These are phyloP conservation scores for Chionomys nivalis DNA, from an alignment of 2,113 vertebrate species.

Conservation along the genomic window DNA sequence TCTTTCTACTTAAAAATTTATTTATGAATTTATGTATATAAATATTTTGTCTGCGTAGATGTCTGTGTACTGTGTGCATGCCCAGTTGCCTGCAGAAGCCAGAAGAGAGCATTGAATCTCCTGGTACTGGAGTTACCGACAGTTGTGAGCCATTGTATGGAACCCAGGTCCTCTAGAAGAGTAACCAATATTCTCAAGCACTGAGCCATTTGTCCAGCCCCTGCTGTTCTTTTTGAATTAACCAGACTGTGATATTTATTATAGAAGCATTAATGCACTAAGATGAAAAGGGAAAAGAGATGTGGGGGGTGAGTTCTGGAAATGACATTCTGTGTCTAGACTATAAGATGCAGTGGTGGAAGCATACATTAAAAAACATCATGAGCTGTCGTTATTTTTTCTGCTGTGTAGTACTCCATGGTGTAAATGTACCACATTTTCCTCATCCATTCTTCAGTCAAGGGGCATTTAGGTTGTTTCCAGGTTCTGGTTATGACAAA, in stretches of 20 bases:
- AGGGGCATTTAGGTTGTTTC: too few relatives aligned
- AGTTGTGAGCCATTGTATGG: neutral
- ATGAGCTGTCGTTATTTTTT: too few relatives aligned
- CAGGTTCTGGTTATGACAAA: too few relatives aligned
- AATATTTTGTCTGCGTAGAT: neutral
- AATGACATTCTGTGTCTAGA: neutral
- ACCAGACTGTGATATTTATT: neutral
- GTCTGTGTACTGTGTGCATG: neutral
- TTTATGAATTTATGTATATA: neutral
- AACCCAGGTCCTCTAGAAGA: neutral
- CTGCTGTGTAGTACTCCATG: too few relatives aligned
- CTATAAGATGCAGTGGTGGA: accelerated
- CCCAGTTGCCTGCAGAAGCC: neutral
- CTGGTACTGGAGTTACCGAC: neutral
- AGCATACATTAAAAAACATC: accelerated
- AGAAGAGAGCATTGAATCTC: neutral
- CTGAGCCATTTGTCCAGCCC: neutral
- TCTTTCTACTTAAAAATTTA: neutral
- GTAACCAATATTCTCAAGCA: neutral
- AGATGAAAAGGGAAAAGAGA: neutral
- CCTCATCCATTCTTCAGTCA: too few relatives aligned
- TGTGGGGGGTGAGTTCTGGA: neutral
- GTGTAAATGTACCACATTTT: too few relatives aligned
- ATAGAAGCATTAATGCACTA: neutral
- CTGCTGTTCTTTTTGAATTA: neutral